phyloP scores from a whole-genome alignment of 2,888 invertebrate species.

The Drosophila siamana region DNA sequence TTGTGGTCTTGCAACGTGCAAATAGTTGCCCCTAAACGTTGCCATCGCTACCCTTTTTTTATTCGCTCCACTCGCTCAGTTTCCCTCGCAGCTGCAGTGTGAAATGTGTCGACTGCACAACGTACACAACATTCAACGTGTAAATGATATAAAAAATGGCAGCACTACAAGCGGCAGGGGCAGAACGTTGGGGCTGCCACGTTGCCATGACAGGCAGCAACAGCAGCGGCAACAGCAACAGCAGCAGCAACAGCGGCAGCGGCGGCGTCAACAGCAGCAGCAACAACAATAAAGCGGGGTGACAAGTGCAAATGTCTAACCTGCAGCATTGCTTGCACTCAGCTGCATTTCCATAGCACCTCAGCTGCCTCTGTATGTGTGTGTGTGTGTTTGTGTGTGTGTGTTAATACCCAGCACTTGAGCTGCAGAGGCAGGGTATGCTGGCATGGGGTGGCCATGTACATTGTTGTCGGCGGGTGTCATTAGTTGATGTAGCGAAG shows the following conservation, averaged over 20 bases:
- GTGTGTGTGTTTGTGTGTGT: background rate
- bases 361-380: conserved; percentile 28
- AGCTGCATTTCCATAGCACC: conserved; percentile 51
- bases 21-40: conserved; percentile 38
- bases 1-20: conserved; percentile 9
- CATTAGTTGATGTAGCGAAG: conserved; percentile 15
- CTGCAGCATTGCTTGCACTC: conserved; percentile 51
- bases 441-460: background rate
- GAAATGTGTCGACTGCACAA: conserved; percentile 55
- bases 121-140: conserved; percentile 53
- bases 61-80: background rate
- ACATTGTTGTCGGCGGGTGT: conserved; percentile 5
- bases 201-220: conserved; percentile 28
- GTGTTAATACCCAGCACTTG: conserved; percentile 35
- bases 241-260: background rate
- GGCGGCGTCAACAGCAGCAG: conserved; percentile 10
- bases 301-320: conserved; percentile 67
- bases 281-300: conserved; percentile 42
- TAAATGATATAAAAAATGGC: conserved; percentile 72
- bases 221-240: background rate
- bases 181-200: conserved; percentile 37
- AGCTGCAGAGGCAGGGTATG: background rate
- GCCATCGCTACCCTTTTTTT: conserved; percentile 10
- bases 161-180: conserved; percentile 9
- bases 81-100: conserved; percentile 10